Evolutionary conservation across 2,888 invertebrate genomes (phyloP), one percentile per base, ranked within the genome.

Genomic region (Ennomos fuscantarius): DNA sequence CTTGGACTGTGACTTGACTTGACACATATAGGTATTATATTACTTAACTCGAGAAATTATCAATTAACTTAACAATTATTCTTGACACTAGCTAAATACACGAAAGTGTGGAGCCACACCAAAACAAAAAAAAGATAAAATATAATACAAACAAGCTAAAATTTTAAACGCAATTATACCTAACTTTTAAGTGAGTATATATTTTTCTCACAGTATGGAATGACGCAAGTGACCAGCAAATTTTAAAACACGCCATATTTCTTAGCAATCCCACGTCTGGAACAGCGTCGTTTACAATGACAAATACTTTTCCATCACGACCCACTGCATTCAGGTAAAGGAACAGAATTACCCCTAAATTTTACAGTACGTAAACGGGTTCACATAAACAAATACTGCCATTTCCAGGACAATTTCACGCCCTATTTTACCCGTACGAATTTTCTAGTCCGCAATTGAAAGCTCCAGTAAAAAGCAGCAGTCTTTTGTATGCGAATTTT

Each of bases 331-430:
- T 68, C 74, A 76, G 59, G 46, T 75, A 79, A 77, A 75, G 76
- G 31, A 39, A 39, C 52, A 44, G 39, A 48, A 74, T 81, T 79
- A 81, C 79, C 79, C 78, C 81, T 79, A 82, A 87, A 86, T 85
- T 86, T 84, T 74, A 77, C 80, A 78, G 65, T 69, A 57, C 65
- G 70, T 78, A 79, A 76, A 77, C 75, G 70, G 75, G 74, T 76
- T 79, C 79, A 78, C 79, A 81, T 84, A 89, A 90, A 90, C 89
- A 91, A 90, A 89, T 88, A 82, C 81, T 72, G 76, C 76, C 85
- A 84, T 89, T 86, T 79, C 71, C 73, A 73, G 78, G 79, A 81
- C 86, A 87, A 89, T 91, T 91, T 89, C 85, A 87, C 87, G 90
- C 86, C 82, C 83, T 87, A 91, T 89, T 91, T 89, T 87, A 87